Evolutionary conservation across 30 jellyfish, hydroid and myxozoan species (phyloP), one percentile per base, ranked within the genome.

Genomic region (Chrysaora quinquecirrha): DNA sequence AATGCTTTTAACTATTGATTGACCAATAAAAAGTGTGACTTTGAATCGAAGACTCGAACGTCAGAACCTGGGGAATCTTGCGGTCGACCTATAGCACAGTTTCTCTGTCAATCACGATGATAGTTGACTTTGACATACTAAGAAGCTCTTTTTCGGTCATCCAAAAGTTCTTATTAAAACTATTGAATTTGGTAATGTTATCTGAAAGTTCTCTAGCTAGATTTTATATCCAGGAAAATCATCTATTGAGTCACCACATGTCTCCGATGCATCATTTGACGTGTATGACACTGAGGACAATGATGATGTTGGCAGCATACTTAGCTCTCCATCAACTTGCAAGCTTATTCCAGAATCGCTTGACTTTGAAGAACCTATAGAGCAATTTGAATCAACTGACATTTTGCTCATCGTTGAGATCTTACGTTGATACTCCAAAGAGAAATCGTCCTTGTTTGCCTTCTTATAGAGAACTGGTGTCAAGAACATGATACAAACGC

Each of bases 401-500:
- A 64, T 81, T 27, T 62, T 23, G 58, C 85, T 81, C 20, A 31
- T 14, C 18, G 28, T 56, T 10, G 85, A 81, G 22, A 19, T 34
- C 28, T 69, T 81, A 29, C 77, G 78, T 23, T 29, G 38, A 20
- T 65, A 46, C 35, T 65, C 77, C 14, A 29, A 66, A 21, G 16
- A 20, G 52, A 46, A 34, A 29, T 48, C 46, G 4, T 25, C 21
- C 35, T 34, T 32, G 32, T 19, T 10, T 1, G 78, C 48, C 1
- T 71, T 22, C 48, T 71, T 73, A 33, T 83, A 60, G 24, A 71
- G 73, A 33, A 64, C 66, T 0, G 94, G 87, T 28, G 66, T 73
- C 38, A 83, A 68, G 43, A 83, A 83, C 87, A 83, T 58, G 38
- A 71, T 34, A 71, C 87, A 83, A 7, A 83, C 94, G 52, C 94